These are phyloP conservation scores for Atherinosoma microstoma DNA, from an alignment of 2,797 vertebrate species.

Conservation along the genomic window DNA sequence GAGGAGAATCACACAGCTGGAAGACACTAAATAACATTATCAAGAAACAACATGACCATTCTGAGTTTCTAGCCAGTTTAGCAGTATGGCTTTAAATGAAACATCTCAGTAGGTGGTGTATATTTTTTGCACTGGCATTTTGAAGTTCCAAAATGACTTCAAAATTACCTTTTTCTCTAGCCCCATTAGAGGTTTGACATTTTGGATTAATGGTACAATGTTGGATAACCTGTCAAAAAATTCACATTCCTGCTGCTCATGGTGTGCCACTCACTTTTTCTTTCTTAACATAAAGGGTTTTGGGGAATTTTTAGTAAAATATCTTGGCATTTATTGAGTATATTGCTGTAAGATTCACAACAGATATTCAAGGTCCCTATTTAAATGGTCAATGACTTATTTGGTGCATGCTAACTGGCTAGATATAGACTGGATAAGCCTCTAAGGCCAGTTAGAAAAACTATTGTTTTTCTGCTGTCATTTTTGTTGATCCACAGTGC, in stretches of 20 bases:
- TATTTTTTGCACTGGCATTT: no score
- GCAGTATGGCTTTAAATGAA: no score
- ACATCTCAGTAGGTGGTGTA: no score
- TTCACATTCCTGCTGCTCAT: neutral
- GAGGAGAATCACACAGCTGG: slow-evolving; percentile 23
- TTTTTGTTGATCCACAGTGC: no score
- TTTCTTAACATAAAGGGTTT: neutral
- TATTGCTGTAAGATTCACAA: neutral
- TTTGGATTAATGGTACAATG: neutral
- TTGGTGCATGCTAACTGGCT: neutral
- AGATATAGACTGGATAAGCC: no score
- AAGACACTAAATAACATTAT: neutral
- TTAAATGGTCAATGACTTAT: neutral
- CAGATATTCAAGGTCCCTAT: no score
- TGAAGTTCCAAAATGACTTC: neutral
- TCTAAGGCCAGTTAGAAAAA: no score
- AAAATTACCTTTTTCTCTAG: neutral
- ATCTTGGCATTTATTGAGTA: neutral
- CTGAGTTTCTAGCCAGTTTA: no score
- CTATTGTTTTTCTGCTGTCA: no score
- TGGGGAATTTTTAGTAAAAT: neutral
- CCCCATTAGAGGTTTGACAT: neutral
- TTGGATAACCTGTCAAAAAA: neutral
- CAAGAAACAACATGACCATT: no score
- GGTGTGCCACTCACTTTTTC: no score